Conservation (phyloP, 2,797 vertebrate genomes). For the Acrossocheilus fasciatus region DNA sequence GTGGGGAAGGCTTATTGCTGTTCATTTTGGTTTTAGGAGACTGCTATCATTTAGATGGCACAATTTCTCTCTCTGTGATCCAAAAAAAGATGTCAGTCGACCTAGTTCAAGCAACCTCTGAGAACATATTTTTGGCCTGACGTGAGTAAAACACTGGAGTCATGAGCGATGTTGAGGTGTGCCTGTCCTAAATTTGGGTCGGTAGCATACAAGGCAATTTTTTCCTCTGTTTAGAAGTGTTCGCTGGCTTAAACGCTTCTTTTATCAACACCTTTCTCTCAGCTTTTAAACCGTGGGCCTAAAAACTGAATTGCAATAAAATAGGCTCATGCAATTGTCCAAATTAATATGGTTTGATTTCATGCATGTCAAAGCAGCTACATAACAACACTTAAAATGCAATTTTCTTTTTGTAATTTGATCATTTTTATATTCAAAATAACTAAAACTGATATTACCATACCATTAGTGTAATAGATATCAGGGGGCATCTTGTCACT, state of each 20-base stretch:
- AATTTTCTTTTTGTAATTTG: background rate
- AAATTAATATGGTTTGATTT: background rate
- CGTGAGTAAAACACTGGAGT: conserved; percentile 81
- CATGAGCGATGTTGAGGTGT: conserved; percentile 84
- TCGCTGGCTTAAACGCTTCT: conserved; percentile 1
- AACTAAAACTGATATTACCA: background rate
- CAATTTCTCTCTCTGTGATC: conserved; percentile 82
- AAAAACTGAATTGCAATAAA: background rate
- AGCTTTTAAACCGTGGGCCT: background rate
- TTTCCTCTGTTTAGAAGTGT: conserved; percentile 1
- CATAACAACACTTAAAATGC: background rate
- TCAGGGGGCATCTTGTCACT: background rate
- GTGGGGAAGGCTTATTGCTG: conserved; percentile 74
- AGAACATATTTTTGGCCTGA: conserved; percentile 82
- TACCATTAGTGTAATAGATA: background rate
- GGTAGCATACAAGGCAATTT: conserved; percentile 75
- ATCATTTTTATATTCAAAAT: background rate
- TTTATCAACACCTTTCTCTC: background rate
- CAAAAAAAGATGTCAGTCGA: conserved; percentile 83
- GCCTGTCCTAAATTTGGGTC: conserved; percentile 82
- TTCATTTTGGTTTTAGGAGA: conserved; percentile 78
- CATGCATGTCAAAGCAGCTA: background rate
- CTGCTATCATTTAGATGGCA: conserved; percentile 83
- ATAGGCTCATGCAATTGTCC: background rate
- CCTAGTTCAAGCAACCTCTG: conserved; percentile 84